A percentile compares a stretch with the other conserved stretches of the same genome.
These are phyloP conservation scores for Asarcornis scutulata DNA, from an alignment of 2,113 vertebrate species.

Conservation along the genomic window DNA sequence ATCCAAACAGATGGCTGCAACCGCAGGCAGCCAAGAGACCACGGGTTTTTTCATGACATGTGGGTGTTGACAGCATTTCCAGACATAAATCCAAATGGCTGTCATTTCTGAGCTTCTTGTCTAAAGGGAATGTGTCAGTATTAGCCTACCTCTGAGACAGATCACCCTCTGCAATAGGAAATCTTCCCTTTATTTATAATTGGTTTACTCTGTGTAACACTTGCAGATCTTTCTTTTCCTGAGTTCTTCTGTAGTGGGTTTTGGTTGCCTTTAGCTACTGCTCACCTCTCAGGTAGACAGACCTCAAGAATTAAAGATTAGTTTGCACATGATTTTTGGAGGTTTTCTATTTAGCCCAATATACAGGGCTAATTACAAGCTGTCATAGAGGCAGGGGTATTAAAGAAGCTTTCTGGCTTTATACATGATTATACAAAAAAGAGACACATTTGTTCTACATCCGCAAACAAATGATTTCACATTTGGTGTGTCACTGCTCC, in stretches of 20 bases:
- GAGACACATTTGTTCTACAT: not conserved
- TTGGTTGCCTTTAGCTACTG: not conserved
- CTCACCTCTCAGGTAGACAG: not conserved
- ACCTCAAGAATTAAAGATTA: not conserved
- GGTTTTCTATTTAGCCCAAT: not conserved
- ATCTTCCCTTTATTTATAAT: slow-evolving; percentile 11
- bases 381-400: not conserved
- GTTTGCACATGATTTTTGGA: not conserved
- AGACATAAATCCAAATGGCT: slow-evolving; percentile 71
- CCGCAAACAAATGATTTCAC: not conserved
- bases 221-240: not conserved
- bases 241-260: not conserved
- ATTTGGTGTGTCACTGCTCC: not conserved
- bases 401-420: not conserved
- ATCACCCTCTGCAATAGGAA: slow-evolving; percentile 21
- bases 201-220: not conserved
- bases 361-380: not conserved
- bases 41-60: slow-evolving; percentile 3
- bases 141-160: slow-evolving; percentile 53
- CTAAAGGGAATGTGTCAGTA: slow-evolving; percentile 28
- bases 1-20: slow-evolving; percentile 76
- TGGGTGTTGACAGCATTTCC: slow-evolving; percentile 69
- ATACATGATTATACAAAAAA: not conserved
- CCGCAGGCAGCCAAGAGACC: slow-evolving; percentile 65
- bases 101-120: slow-evolving; percentile 55